A percentile compares a stretch with the other conserved stretches of the same genome.
Conservation (phyloP, 2,797 vertebrate genomes). For the Carduelis carduelis region DNA sequence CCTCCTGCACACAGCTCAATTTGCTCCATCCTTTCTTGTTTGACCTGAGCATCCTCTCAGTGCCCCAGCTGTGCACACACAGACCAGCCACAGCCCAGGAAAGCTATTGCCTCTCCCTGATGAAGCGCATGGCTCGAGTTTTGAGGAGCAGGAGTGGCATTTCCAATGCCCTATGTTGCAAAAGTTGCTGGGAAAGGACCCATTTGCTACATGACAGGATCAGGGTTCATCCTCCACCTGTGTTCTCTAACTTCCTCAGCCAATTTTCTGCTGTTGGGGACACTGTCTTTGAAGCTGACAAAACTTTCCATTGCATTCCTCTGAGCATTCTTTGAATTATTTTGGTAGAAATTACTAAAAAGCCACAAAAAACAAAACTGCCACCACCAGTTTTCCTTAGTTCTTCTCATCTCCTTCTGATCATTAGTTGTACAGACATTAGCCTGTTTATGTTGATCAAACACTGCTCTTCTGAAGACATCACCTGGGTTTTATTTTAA, state of each 20-base stretch:
- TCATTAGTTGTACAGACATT: not conserved
- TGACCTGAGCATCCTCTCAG: not conserved
- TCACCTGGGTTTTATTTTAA: not conserved
- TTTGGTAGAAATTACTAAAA: not conserved
- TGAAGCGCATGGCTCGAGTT: not conserved
- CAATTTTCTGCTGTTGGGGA: not conserved
- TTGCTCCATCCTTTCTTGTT: not conserved
- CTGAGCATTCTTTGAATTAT: not conserved
- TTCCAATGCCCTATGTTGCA: not conserved
- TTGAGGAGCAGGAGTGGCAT: not conserved
- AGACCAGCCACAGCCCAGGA: fast-evolving
- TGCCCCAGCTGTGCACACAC: fast-evolving
- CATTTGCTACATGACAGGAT: not conserved
- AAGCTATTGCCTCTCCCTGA: not conserved
- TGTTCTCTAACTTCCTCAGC: not conserved
- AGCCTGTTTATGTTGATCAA: not conserved
- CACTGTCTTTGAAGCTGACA: not conserved
- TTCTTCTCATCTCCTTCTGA: not conserved
- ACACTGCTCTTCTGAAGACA: not conserved
- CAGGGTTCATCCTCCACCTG: fast-evolving
- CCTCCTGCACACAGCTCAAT: not conserved
- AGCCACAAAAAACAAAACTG: not conserved
- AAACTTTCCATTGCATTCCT: not conserved
- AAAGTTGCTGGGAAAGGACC: not conserved
- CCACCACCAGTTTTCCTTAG: not conserved